Percentiles rank a stretch among this genome's conserved stretches.
Conservation (phyloP, 2,888 invertebrate genomes). For the Dryadula phaetusa region DNA sequence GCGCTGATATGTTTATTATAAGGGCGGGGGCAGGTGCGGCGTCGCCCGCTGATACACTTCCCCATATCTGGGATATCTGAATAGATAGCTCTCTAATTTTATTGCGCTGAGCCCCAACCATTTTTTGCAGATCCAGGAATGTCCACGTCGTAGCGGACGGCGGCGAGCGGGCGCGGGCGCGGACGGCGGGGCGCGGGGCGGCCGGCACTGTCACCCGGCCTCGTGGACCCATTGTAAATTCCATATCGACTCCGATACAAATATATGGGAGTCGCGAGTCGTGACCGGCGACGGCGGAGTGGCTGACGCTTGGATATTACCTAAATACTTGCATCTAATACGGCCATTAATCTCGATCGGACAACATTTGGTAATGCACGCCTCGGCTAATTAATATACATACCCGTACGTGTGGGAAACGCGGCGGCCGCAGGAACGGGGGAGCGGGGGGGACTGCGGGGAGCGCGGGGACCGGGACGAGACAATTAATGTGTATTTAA, state of each 20-base stretch:
- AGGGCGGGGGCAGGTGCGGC: conserved; percentile 60
- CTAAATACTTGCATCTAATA: conserved; percentile 45
- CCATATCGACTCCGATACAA: conserved; percentile 47
- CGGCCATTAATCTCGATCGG: conserved; percentile 47
- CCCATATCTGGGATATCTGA: conserved; percentile 68
- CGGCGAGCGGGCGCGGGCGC: conserved; percentile 27
- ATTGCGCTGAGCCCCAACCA: conserved; percentile 50
- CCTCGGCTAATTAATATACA: conserved; percentile 45
- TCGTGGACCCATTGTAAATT: conserved; percentile 45
- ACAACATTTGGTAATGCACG: conserved; percentile 43
- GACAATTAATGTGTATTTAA: conserved; percentile 26
- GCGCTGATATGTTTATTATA: conserved; percentile 57
- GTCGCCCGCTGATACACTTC: conserved; percentile 52
- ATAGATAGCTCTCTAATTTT: conserved; percentile 71
- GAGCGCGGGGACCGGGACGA: conserved; percentile 6
- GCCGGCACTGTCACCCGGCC: conserved; percentile 15
- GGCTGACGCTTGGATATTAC: conserved; percentile 46
- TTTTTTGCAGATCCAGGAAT: conserved; percentile 54
- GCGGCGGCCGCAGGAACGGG: too few species aligned
- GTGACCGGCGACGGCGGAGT: conserved; percentile 43
- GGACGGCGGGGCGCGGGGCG: conserved; percentile 20
- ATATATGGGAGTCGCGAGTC: conserved; percentile 42
- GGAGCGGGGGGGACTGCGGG: conserved; percentile 45
- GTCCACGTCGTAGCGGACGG: conserved; percentile 18
- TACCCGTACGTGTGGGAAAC: conserved; percentile 49